These are phyloP conservation scores for Bombyx mandarina DNA, from an alignment of 1,140 invertebrate genomes.

Conservation along the genomic window DNA sequence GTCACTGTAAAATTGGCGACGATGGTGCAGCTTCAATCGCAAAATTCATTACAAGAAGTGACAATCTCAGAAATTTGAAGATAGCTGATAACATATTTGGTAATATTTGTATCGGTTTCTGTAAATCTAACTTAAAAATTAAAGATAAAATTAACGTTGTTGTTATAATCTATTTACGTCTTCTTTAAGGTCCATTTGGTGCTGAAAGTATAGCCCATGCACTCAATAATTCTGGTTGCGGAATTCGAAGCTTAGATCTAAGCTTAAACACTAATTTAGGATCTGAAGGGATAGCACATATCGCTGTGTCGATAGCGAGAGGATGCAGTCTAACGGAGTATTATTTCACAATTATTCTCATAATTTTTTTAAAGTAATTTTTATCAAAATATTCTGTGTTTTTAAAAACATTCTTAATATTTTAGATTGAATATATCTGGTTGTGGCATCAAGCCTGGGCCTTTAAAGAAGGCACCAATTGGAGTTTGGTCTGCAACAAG, in stretches of 20 bases:
- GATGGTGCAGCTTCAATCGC: slow-evolving; percentile 53
- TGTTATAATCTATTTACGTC: too few relatives aligned
- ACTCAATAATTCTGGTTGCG: slow-evolving; percentile 46
- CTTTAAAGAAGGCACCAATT: slow-evolving; percentile 43
- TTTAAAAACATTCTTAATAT: background rate
- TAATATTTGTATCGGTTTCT: slow-evolving; percentile 18
- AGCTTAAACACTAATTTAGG: slow-evolving; percentile 59
- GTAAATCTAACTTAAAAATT: too few relatives aligned
- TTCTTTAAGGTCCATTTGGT: slow-evolving; percentile 42
- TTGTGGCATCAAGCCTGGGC: slow-evolving; percentile 50
- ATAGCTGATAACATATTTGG: slow-evolving; percentile 67
- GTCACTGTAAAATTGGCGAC: slow-evolving; percentile 66
- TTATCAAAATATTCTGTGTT: background rate
- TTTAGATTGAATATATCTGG: slow-evolving; percentile 55
- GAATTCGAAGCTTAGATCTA: slow-evolving; percentile 51
- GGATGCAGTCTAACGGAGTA: slow-evolving; percentile 63
- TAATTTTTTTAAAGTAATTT: background rate
- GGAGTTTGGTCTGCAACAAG: slow-evolving; percentile 58
- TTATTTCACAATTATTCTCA: slow-evolving; percentile 2
- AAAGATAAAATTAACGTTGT: too few relatives aligned
- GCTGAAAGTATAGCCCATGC: slow-evolving; percentile 55
- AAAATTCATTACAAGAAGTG: slow-evolving; percentile 59
- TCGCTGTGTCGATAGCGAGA: slow-evolving; percentile 58
- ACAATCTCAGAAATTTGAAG: slow-evolving; percentile 50
- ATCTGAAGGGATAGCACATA: slow-evolving; percentile 54